Conservation (phyloP, 2,888 invertebrate genomes). For the Panopea generosa region DNA sequence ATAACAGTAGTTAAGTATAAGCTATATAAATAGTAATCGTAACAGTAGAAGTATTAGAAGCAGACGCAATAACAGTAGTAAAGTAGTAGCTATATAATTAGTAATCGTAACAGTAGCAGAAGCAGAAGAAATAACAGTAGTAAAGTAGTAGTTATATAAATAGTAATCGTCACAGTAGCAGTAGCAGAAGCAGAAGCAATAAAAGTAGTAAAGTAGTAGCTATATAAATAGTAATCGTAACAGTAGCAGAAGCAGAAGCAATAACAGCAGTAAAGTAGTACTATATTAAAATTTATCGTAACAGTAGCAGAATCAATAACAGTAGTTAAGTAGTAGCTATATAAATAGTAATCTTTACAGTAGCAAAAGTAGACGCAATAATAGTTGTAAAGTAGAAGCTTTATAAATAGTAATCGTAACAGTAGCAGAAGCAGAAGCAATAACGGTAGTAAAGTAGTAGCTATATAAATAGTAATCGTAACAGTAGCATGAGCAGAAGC, state of each 20-base stretch:
- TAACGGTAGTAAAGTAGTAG: neutral
- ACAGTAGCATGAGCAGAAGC: no score
- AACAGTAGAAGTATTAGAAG: no score
- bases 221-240: no score
- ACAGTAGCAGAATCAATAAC: no score
- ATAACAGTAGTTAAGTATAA: no score
- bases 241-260: no score
- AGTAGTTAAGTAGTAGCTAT: neutral
- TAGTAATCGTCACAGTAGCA: neutral
- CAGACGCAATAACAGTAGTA: slow-evolving; percentile 5
- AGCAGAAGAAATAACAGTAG: slow-evolving; percentile 8
- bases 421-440: neutral
- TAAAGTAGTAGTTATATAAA: neutral
- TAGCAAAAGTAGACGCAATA: no score
- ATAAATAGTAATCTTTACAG: no score
- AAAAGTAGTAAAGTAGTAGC: neutral
- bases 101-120: slow-evolving; percentile 8
- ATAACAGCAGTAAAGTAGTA: no score
- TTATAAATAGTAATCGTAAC: neutral
- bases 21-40: no score
- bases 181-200: neutral
- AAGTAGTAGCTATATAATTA: slow-evolving; percentile 9
- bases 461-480: neutral
- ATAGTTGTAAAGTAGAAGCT: no score
- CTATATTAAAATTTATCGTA: no score